Evolutionary conservation across 2,113 vertebrate genomes (phyloP), one percentile per base, ranked within the genome.

Genomic region (Nematolebias whitei): DNA sequence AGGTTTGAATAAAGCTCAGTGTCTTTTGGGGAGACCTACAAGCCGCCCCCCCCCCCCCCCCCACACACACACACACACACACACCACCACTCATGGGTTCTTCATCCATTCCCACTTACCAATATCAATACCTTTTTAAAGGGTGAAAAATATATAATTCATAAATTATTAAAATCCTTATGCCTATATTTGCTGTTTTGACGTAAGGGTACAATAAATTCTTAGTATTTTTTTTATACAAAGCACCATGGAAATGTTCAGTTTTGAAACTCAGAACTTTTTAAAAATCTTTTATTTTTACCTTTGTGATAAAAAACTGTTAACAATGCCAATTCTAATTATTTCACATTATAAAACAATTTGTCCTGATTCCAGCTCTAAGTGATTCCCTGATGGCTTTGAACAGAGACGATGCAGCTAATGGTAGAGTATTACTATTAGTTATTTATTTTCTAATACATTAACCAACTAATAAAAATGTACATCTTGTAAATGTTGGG

Each of bases 351-450:
- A 56, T 90, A 88, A 90, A 91, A 80, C 58, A 48, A 81, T 89
- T 85, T 91, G 83, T 90, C 89, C 90, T 91, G 90, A 90, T 93
- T 92, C 63, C 90, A 92, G 90, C 87, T 60, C 87, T 91, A 90
- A 90, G 90, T 87, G 90, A 90, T 76, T 91, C 88, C 85, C 50
- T 90, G 90, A 77, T 91, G 91, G 85, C 90, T 90, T 83, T 93
- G 90, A 91, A 88, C 90, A 88, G 89, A 90, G 90, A 91, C 71
- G 90, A 91, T 90, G 86, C 88, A 81, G 71, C 89, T 79, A 88
- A 91, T 87, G 90, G 91, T 92, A 92, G 86, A 89, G 91, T 92
- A 92, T 92, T 86, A 87, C 72, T 87, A 84, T 70, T 20, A 83
- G 63, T 74, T 66, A 74, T 77, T 50, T 63, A 74, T 76, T 38